Evolutionary conservation across 2,888 invertebrate species (phyloP).

Genomic region (Drosophila peninsularis): DNA sequence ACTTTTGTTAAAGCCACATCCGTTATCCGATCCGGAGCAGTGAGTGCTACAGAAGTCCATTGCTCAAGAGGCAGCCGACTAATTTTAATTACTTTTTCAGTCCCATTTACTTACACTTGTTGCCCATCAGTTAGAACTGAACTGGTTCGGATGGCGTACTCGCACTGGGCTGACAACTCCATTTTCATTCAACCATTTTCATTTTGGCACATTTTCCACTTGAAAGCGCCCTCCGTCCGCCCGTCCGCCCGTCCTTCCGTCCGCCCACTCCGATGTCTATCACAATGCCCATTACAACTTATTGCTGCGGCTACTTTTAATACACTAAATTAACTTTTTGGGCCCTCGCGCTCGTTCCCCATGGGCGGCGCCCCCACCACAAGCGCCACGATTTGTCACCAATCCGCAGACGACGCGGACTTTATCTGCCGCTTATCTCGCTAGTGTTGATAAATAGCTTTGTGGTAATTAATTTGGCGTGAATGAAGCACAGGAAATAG

Average conservation of each 20-base stretch:
- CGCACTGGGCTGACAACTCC: conserved; percentile 53
- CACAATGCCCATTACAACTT: conserved; percentile 65
- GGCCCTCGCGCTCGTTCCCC: conserved; percentile 2
- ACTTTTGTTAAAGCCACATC: conserved; percentile 45
- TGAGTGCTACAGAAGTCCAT: not conserved
- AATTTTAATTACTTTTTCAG: conserved; percentile 67
- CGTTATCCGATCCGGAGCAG: conserved; percentile 32
- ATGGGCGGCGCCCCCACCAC: not conserved
- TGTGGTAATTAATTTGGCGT: conserved; percentile 73
- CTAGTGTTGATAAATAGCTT: conserved; percentile 67
- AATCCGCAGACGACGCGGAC: conserved; percentile 44
- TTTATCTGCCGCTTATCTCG: conserved; percentile 71
- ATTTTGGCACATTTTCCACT: conserved; percentile 57
- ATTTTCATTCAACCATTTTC: conserved; percentile 37
- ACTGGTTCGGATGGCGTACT: not conserved
- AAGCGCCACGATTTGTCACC: conserved; percentile 46
- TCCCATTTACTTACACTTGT: conserved; percentile 67
- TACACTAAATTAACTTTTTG: conserved; percentile 74
- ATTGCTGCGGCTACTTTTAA: conserved; percentile 73
- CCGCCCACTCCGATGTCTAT: conserved; percentile 54
- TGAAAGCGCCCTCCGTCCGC: conserved; percentile 34
- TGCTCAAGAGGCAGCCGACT: conserved; percentile 2
- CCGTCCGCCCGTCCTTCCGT: no score
- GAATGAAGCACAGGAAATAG: conserved; percentile 57
- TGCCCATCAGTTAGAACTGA: conserved; percentile 68